Conservation (phyloP, 2,797 vertebrate species). For the Dromococcyx pavoninus region DNA sequence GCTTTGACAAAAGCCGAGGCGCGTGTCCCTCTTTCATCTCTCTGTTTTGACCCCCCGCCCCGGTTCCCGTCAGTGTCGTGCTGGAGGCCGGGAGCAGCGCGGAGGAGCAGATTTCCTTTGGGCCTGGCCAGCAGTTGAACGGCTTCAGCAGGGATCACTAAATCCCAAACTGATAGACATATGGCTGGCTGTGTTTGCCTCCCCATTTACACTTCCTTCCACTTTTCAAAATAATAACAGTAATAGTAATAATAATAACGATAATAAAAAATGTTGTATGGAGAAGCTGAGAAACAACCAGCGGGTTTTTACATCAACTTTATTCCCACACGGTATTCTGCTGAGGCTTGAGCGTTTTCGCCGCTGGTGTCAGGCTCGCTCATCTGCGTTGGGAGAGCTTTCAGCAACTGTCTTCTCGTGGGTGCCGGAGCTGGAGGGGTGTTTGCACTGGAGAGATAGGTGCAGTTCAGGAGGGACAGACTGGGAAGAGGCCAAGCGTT, state of each 20-base stretch:
- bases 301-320: slow-evolving; percentile 5
- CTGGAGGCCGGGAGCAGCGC: slow-evolving; percentile 53
- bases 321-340: not conserved
- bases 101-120: slow-evolving; percentile 42
- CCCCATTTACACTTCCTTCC: not conserved
- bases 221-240: not conserved
- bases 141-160: slow-evolving; percentile 19
- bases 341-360: not conserved
- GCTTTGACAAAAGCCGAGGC: slow-evolving; percentile 67
- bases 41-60: slow-evolving; percentile 63
- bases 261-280: not conserved
- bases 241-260: not conserved
- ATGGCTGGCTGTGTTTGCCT: not conserved
- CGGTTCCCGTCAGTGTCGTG: slow-evolving; percentile 50
- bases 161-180: not conserved
- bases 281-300: not conserved
- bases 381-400: not conserved
- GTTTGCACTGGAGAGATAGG: not conserved
- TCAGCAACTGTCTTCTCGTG: not conserved
- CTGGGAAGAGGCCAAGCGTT: not conserved
- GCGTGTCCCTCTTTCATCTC: slow-evolving; percentile 62
- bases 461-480: not conserved
- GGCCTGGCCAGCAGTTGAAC: slow-evolving; percentile 47
- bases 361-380: not conserved
- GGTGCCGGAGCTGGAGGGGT: not conserved